Evolutionary conservation across 2,888 invertebrate species (phyloP), one percentile per base, ranked within the genome.

Genomic region (Scaptomyza flava): DNA sequence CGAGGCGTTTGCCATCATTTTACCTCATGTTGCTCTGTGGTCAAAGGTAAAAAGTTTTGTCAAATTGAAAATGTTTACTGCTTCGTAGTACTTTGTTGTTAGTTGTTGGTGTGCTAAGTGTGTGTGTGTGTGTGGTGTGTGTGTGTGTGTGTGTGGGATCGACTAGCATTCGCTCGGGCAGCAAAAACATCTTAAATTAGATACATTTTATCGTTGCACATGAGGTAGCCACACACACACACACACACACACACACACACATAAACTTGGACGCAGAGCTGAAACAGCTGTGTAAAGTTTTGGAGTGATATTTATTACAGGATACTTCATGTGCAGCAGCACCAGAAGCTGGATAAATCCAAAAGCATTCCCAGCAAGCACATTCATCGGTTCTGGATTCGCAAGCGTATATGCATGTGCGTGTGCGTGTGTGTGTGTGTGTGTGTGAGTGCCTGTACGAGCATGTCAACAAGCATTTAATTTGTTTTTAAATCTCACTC

Each of bases 21-120:
- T 48, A 57, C 48, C 68, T 33, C 71, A 30, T 63, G 54, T 45
- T 46, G 62, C 61, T 63, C 58, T 78, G 89, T 67, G 89, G 89
- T 86, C 89, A 86, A 87, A 89, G 89, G 86, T 88, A 82, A 85
- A 87, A 86, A 87, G 80, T 86, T 85, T 89, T 86, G 76, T 78
- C 81, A 84, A 84, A 84, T 84, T 84, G 87, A 83, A 88, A 83
- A 84, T 83, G 89, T 83, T 88, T 88, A 88, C 89, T 81, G 85
- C 81, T 79, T 68, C 59, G 63, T 68, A 23, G 27, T 27, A 72
- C 76, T 84, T 79, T 57, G 60, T 63, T 52, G 43, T 53, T 67
- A 66, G 69, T 79, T 50, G 38, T 36, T 54, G 47, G 12, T 45
- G 23, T 6, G 3, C 1, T 14, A 14, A 1, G 33, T 6, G 45